phyloP scores from a whole-genome alignment of 2,797 vertebrate species.

The Mus minutoides region DNA sequence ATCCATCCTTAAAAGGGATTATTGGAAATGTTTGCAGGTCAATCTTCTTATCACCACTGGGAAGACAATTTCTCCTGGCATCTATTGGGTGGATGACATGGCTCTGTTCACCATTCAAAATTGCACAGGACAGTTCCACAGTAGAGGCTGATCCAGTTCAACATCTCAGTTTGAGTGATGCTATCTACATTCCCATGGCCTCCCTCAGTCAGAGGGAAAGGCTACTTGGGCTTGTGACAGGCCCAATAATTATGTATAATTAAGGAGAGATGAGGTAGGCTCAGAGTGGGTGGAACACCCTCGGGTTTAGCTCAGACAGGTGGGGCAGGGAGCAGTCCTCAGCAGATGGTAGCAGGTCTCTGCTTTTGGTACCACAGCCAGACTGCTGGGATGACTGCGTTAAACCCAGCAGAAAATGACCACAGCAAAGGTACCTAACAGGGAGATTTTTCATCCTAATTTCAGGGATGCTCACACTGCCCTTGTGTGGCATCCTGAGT shows the following conservation, averaged over 20 bases:
- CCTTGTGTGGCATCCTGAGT: slow-evolving; percentile 55
- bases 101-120: accelerated
- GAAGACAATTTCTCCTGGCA: background rate
- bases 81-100: background rate
- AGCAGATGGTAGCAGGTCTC: background rate
- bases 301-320: background rate
- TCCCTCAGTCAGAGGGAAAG: background rate
- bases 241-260: no score
- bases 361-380: accelerated
- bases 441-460: slow-evolving; percentile 76
- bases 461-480: slow-evolving; percentile 47
- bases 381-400: background rate
- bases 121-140: accelerated
- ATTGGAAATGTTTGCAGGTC: background rate
- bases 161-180: background rate
- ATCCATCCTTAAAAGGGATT: background rate
- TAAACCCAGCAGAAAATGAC: slow-evolving; percentile 55
- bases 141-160: background rate
- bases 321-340: background rate
- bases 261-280: background rate
- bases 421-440: background rate
- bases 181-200: background rate
- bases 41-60: background rate
- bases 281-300: background rate
- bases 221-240: background rate